Evolutionary conservation across 2,797 vertebrate genomes (phyloP), one percentile per base, ranked within the genome.

Genomic region (Chelon labrosus): DNA sequence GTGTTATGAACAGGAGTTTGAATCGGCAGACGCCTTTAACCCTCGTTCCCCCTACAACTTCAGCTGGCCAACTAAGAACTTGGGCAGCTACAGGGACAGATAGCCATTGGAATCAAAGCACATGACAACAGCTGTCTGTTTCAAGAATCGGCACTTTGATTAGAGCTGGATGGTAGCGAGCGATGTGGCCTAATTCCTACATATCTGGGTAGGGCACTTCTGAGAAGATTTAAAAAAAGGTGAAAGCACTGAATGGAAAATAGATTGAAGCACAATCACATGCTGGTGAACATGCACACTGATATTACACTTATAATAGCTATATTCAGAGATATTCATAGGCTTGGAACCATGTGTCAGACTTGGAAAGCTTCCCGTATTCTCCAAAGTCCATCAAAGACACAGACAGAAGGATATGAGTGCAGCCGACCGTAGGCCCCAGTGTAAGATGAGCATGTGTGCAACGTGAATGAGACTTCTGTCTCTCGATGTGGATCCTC

Each of bases 111-210:
- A 94, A 93, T 88, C 90, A 85, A 88, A 87, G 93, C 94, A 93
- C 92, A 94, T 95, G 94, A 94, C 95, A 94, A 91, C 94, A 95
- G 94, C 94, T 95, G 94, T 94, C 93, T 91, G 92, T 93, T 95
- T 93, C 90, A 94, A 93, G 92, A 95, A 94, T 95, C 91, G 92
- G 94, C 93, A 95, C 94, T 95, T 96, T 95, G 95, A 95, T 95
- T 94, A 94, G 90, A 72, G 86, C 39, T 65, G 90, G 91, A 90
- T 87, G 85, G 83, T 87, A 91, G 87, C 90, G 91, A 92, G 90
- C 85, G 85, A 92, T 93, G 92, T 83, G 89, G 89, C 83, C 88
- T 94, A 91, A 94, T 94, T 94, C 93, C 94, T 90, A 91, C 91
- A 93, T 94, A 93, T 95, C 92, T 90, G 91, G 91, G 92, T 90